Evolutionary conservation across 2,888 invertebrate species (phyloP).

Genomic region (Cotesia congregata): DNA sequence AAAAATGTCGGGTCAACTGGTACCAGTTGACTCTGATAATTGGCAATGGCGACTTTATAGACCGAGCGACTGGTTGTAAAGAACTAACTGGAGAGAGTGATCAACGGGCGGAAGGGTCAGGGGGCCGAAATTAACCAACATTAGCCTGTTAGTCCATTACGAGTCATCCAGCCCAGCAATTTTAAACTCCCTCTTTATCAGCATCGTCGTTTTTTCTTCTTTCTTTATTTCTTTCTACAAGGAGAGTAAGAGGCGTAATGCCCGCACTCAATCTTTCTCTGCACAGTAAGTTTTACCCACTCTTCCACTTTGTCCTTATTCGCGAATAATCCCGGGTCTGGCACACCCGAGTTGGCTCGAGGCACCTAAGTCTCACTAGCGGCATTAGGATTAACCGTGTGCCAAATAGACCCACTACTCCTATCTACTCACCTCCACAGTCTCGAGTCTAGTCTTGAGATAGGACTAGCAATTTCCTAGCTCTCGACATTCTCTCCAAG

Average conservation of each 20-base stretch:
- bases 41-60: constrained; percentile 46
- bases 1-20: constrained; percentile 60
- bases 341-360: not conserved
- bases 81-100: constrained; percentile 17
- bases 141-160: constrained; percentile 65
- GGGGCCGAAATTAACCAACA: constrained; percentile 65
- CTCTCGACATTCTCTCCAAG: constrained; percentile 20
- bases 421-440: constrained; percentile 14
- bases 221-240: not conserved
- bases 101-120: constrained; percentile 60
- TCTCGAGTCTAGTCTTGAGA: constrained; percentile 43
- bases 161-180: constrained; percentile 55
- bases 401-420: not conserved
- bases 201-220: constrained; percentile 36
- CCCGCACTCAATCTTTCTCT: constrained; percentile 2
- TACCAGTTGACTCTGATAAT: constrained; percentile 67
- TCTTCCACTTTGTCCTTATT: not conserved
- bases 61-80: constrained; percentile 21
- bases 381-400: not conserved
- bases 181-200: constrained; percentile 25
- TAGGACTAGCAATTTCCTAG: constrained; percentile 48
- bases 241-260: not conserved
- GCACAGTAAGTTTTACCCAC: no score
- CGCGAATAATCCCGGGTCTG: not conserved
- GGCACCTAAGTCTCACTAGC: not conserved